Percentiles rank a stretch among this genome's conserved stretches.
These are phyloP conservation scores for Pogonocherus hispidulus DNA, from an alignment of 2,888 invertebrate species.

Conservation along the genomic window DNA sequence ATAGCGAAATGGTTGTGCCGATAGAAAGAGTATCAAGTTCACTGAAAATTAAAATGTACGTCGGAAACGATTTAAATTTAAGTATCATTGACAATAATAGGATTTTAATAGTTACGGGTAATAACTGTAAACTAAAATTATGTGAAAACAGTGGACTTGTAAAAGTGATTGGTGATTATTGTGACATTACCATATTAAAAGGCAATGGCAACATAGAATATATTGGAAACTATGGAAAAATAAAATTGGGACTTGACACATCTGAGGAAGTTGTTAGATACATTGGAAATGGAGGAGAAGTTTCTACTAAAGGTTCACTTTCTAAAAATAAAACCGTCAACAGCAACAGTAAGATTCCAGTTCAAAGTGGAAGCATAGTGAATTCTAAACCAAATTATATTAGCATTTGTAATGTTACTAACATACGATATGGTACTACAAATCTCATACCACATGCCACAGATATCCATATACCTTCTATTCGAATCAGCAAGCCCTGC, in stretches of 20 bases:
- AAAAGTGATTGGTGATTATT: slow-evolving; percentile 49
- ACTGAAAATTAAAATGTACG: slow-evolving; percentile 34
- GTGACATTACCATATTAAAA: slow-evolving; percentile 42
- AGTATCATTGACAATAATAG: slow-evolving; percentile 38
- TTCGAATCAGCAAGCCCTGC: background rate
- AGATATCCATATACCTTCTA: background rate
- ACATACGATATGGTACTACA: slow-evolving; percentile 3
- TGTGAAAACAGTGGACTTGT: slow-evolving; percentile 43
- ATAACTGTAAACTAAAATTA: slow-evolving; percentile 47
- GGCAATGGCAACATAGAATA: slow-evolving; percentile 48
- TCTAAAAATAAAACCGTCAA: background rate
- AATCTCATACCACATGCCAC: background rate
- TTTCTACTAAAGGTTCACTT: slow-evolving; percentile 5
- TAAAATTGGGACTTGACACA: slow-evolving; percentile 39
- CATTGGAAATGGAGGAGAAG: slow-evolving; percentile 46
- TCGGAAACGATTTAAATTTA: slow-evolving; percentile 48
- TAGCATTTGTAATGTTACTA: slow-evolving; percentile 25
- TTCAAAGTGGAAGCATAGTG: background rate
- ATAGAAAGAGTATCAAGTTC: slow-evolving; percentile 30
- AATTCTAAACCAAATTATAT: slow-evolving; percentile 3
- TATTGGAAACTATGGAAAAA: slow-evolving; percentile 50
- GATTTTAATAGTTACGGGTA: slow-evolving; percentile 43
- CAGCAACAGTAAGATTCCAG: slow-evolving; percentile 1
- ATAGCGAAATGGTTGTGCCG: slow-evolving; percentile 41
- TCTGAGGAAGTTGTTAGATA: slow-evolving; percentile 42